Base-by-base conservation (phyloP, 2,113 vertebrate genomes). In the Progne subis region DNA sequence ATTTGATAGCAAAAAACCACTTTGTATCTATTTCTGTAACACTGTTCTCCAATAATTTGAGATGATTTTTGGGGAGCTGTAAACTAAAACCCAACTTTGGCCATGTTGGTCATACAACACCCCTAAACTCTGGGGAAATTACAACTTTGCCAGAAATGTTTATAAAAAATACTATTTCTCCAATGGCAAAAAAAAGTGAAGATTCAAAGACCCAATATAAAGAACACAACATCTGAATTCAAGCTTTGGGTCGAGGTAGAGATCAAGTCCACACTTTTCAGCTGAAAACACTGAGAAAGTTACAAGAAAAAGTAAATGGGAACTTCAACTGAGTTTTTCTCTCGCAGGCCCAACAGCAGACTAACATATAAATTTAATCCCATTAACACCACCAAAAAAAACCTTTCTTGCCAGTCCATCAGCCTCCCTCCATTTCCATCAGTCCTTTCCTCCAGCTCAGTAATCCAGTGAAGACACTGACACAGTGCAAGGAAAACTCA, bases 331-430 rank as follows among this genome's bases (percentile, higher is more conserved):
- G 3, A 50, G 20, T 21, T 70, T 47, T 5, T 23, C 19, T 52
- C 43, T 52, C 0, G 0, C 56, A 75, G 72, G 7, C 15, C 49
- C 29, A 81, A 56, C 3, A 70, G 53, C 8, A 6, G 5, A 74
- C 8, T 52, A 53, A 67, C 9, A 28, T 2, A 12, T 1, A 68
- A 43, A 39, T 69, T 56, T 15, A 77, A 70, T 52, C 23, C 21
- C 14, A 34, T 32, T 25, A 32, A 34, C 10, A 69, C 11, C 77
- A 74, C 43, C 32, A 94, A 79, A 86, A 86, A 63, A 5, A 21
- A n/a, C 1, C 0, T 46, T 46, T 44, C 59, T 81, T 3, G 3
- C 14, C 64, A 77, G 41, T 6, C 67, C 32, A 29, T 32, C 52
- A 88, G 43, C 17, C 24, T 79, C 55, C n/a, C 29, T 78, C 55